phyloP scores from a whole-genome alignment of 2,797 vertebrate genomes.

The Prunella strophiata region DNA sequence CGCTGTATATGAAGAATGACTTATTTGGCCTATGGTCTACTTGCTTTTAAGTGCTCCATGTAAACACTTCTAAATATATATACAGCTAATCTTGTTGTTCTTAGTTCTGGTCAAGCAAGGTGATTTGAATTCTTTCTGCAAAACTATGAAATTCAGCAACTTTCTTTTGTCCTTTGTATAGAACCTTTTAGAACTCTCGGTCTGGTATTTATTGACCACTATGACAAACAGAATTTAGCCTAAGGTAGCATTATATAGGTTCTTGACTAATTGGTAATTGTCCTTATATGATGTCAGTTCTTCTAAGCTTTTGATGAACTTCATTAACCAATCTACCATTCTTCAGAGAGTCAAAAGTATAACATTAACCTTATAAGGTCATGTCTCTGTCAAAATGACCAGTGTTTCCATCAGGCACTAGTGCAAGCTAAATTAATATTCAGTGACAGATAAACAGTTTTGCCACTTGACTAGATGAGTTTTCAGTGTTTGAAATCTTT shows the following conservation, averaged over 20 bases:
- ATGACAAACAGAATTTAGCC: background rate
- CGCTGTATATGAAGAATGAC: fast-evolving
- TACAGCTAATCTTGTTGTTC: background rate
- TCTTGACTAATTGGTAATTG: background rate
- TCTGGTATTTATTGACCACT: background rate
- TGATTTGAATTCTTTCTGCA: background rate
- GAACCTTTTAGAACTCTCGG: background rate
- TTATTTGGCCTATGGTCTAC: background rate
- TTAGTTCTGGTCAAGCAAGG: background rate
- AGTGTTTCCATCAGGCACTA: background rate
- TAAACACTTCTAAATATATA: background rate
- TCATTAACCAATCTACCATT: background rate
- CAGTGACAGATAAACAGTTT: background rate
- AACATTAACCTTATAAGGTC: background rate
- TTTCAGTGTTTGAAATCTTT: background rate
- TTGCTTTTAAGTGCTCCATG: background rate
- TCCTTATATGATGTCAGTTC: background rate
- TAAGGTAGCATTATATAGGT: background rate
- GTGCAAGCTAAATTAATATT: background rate
- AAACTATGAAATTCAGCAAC: background rate
- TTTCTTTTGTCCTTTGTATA: background rate
- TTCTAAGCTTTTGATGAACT: background rate
- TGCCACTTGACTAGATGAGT: background rate
- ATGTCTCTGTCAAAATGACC: background rate
- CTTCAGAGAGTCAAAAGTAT: background rate